Evolutionary conservation across 1,140 invertebrate species (phyloP), one percentile per base, ranked within the genome.

Genomic region (Papilio polyxenes): DNA sequence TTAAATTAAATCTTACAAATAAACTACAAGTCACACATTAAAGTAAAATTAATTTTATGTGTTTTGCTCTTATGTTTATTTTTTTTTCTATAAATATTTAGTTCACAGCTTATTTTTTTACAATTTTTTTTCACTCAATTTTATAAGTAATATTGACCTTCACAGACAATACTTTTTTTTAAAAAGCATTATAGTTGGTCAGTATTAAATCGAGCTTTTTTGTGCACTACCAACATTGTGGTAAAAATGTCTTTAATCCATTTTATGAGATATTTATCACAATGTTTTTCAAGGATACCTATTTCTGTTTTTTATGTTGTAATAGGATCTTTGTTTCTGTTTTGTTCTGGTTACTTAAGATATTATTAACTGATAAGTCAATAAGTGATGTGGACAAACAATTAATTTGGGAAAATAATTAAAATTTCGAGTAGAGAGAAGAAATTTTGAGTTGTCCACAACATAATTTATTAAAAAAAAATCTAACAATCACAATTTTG

Each of bases 91-190:
- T 84, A 82, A 83, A 86, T 82, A 84, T 89, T 92, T 90, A 86
- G 86, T 88, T 89, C 87, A 91, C 89, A 89, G 92, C 92, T 93
- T 93, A 92, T 93, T 93, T 93, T 92, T 92, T 92, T 88, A 85
- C 83, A 83, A 86, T 85, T 80, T 87, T 86, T 89, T 88, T 88
- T 87, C 88, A 91, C 88, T 83, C 81, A 83, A 88, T 86, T 87
- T 85, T 81, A 85, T 69, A 17, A 40, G 56, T 44, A 80, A 65
- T 80, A 80, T 80, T 80, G 78, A 80, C 78, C 37, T 37, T 13
- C 17, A 79, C 62, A 49, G 7, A 40, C 53, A 59, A n/a, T 82
- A 51, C 15, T 81, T 23, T 37, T 56, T 7, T 31, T 31, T 31
- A 44, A 44, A 40, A 40, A 56, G 23, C 11, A 65, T 80, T 65